Percentiles rank a stretch among this genome's conserved stretches.
These are phyloP conservation scores for Operophtera brumata DNA, from an alignment of 2,888 invertebrate genomes.

Conservation along the genomic window DNA sequence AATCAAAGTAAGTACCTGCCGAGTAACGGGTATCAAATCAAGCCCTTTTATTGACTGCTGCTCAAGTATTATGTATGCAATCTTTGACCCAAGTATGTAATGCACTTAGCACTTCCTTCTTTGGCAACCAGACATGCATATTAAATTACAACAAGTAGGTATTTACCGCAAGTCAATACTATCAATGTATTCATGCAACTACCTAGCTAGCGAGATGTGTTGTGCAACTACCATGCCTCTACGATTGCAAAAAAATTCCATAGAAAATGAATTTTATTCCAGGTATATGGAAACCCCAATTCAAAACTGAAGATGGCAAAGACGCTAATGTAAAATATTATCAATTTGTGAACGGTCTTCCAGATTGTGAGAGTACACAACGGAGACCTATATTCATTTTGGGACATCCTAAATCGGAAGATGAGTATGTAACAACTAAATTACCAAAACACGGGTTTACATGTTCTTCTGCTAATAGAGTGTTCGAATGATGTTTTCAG, in stretches of 20 bases:
- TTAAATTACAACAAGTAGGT: conserved; percentile 15
- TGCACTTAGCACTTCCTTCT: conserved; percentile 13
- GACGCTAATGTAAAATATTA: conserved; percentile 76
- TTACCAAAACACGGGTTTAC: neutral
- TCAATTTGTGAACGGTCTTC: conserved; percentile 83
- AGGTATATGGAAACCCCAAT: conserved; percentile 82
- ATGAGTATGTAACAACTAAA: conserved; percentile 67
- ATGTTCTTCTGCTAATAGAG: too few relatives aligned
- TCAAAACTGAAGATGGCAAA: conserved; percentile 83
- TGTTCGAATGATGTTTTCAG: conserved; percentile 48
- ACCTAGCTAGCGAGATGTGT: neutral
- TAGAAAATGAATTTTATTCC: conserved; percentile 25
- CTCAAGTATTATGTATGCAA: conserved; percentile 1
- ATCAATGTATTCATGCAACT: neutral
- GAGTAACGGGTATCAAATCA: conserved; percentile 10
- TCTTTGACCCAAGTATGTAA: conserved; percentile 17
- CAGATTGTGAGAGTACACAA: conserved; percentile 86
- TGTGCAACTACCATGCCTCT: neutral
- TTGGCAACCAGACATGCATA: conserved; percentile 18
- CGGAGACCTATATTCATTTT: conserved; percentile 85
- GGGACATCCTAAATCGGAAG: conserved; percentile 71
- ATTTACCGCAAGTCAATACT: neutral
- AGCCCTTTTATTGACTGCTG: conserved; percentile 6
- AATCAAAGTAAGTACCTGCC: conserved; percentile 74
- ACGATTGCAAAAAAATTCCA: neutral